Evolutionary conservation across 2,888 invertebrate species (phyloP), one percentile per base, ranked within the genome.

Genomic region (Acanthosepion lycidas): DNA sequence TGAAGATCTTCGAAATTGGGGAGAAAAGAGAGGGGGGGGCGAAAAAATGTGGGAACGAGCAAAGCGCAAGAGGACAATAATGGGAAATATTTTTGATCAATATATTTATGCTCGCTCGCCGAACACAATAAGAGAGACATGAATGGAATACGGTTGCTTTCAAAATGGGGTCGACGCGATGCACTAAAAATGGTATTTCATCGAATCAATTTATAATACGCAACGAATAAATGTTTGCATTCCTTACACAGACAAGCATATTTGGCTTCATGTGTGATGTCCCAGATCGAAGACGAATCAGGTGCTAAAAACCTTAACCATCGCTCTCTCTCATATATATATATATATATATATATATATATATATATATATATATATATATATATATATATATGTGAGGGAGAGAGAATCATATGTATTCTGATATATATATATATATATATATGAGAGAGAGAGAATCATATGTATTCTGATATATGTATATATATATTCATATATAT

Each of bases 41-140:
- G n/a, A 78, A 33, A 78, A n/a, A 78, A 78, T 78, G 78, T 78
- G 78, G 78, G n/a, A 78, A 78, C 78, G 78, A 78, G 78, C 78
- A 78, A 78, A 33, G 78, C 78, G n/a, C n/a, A 78, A 33, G n/a
- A 78, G n/a, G 78, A 33, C 78, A 78, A 78, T 78, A 78, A 78
- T 78, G n/a, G 78, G 78, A 78, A 78, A 78, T n/a, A 78, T n/a
- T 78, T n/a, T 78, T 20, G 42, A 78, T 78, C 78, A 78, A 78
- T 78, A 78, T 78, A 78, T 78, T 78, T 78, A 78, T 78, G 78
- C 78, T 78, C n/a, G 78, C 78, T 78, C 78, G 33, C 78, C 78
- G 78, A 78, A 78, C 78, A 78, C 78, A 33, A 78, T 78, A 78
- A 78, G n/a, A 78, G 78, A 78, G 78, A 78, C n/a, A n/a, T 78